Percentiles rank a stretch among this genome's conserved stretches.
Conservation (phyloP, 2,888 invertebrate genomes). For the Scaptomyza reducta region DNA sequence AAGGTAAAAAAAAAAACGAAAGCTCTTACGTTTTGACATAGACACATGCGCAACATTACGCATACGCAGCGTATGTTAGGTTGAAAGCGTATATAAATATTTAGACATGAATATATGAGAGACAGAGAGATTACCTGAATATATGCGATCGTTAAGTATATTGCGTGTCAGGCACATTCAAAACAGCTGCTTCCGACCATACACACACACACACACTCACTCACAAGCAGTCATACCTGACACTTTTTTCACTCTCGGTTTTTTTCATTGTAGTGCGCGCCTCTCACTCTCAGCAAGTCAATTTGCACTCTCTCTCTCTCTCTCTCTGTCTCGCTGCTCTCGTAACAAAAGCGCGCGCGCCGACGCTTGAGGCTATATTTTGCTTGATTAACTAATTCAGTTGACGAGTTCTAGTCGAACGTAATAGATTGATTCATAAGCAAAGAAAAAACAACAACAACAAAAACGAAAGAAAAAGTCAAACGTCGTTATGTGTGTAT, state of each 20-base stretch:
- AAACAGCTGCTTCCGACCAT: constrained; percentile 44
- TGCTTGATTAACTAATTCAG: constrained; percentile 82
- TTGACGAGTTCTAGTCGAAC: constrained; percentile 82
- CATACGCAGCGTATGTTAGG: constrained; percentile 63
- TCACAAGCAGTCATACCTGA: constrained; percentile 24
- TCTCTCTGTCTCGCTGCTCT: constrained; percentile 18
- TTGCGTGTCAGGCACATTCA: constrained; percentile 48
- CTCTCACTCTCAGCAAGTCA: constrained; percentile 23
- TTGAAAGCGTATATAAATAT: constrained; percentile 4
- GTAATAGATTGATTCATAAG: constrained; percentile 66
- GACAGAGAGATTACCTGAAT: constrained; percentile 14
- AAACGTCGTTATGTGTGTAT: constrained; percentile 12
- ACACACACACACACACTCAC: not conserved
- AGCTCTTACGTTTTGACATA: not conserved
- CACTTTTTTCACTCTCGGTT: constrained; percentile 61
- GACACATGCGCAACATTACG: constrained; percentile 65
- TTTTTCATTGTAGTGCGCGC: constrained; percentile 19
- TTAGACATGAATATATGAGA: not conserved
- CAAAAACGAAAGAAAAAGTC: constrained; percentile 1
- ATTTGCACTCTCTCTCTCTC: constrained; percentile 13
- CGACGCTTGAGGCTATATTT: constrained; percentile 70
- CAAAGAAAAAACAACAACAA: constrained; percentile 3
- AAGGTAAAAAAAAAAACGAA: too few species aligned
- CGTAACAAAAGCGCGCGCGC: constrained; percentile 41
- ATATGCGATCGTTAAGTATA: constrained; percentile 45